phyloP scores from a whole-genome alignment of 1,140 invertebrate genomes.

The Caenorhabditis latens region DNA sequence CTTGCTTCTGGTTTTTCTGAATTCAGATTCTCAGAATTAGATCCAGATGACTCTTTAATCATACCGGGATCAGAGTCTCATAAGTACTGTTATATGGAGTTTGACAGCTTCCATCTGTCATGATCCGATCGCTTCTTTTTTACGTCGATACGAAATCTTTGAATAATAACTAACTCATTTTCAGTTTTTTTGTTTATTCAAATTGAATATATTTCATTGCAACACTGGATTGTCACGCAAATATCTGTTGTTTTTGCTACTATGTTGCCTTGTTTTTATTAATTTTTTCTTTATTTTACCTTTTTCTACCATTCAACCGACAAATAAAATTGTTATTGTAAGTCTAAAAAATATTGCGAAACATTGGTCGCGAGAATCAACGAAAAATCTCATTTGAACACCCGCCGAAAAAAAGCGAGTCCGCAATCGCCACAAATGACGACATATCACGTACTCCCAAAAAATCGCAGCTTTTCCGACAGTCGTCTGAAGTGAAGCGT shows the following conservation, averaged over 20 bases:
- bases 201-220: not conserved
- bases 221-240: no score
- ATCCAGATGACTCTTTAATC: not conserved
- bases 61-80: constrained; percentile 1
- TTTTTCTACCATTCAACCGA: no score
- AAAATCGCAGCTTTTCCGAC: not conserved
- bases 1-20: constrained; percentile 1
- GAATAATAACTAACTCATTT: not conserved
- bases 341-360: no score
- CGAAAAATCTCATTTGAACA: not conserved
- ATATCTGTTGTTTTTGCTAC: not conserved
- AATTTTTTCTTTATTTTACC: not conserved
- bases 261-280: not conserved
- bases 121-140: not conserved
- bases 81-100: constrained; percentile 44
- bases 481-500: not conserved
- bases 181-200: not conserved
- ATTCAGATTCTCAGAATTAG: not conserved
- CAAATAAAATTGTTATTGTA: no score
- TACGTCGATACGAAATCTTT: no score
- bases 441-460: not conserved
- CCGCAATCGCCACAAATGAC: not conserved
- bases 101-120: not conserved
- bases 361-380: no score
- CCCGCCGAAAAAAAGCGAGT: not conserved